Conservation (phyloP, 2,113 vertebrate genomes). For the Heliornis fulica region DNA sequence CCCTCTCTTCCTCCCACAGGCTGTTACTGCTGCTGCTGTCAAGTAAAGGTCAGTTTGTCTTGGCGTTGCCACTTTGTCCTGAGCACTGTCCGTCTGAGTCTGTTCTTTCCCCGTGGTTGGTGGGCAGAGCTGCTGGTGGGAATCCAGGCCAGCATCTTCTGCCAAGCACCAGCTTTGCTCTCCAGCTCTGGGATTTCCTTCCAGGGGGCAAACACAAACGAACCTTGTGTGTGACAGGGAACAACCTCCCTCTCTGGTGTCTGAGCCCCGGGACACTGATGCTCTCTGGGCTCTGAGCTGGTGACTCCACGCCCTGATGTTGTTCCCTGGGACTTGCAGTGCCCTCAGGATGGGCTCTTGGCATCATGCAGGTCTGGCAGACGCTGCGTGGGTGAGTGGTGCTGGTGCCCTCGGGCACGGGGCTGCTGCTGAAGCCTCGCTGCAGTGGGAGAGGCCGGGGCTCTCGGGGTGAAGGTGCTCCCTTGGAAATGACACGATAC, state of each 20-base stretch:
- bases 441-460: background rate
- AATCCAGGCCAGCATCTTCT: background rate
- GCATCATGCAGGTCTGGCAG: background rate
- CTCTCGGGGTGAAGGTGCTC: background rate
- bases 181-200: background rate
- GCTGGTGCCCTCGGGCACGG: background rate
- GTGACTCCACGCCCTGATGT: background rate
- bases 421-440: background rate
- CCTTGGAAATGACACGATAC: background rate
- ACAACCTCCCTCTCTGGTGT: fast-evolving
- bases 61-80: background rate
- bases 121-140: background rate
- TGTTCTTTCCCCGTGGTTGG: background rate
- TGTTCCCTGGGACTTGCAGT: background rate
- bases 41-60: background rate
- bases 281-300: background rate
- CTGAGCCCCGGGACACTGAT: background rate
- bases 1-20: background rate
- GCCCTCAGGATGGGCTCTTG: background rate
- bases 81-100: background rate
- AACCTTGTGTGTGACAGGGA: background rate
- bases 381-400: fast-evolving
- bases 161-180: background rate
- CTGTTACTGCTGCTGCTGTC: background rate
- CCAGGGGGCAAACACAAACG: background rate